Evolutionary conservation across 2,797 vertebrate species (phyloP), one percentile per base, ranked within the genome.

Genomic region (Lophotriccus pileatus): DNA sequence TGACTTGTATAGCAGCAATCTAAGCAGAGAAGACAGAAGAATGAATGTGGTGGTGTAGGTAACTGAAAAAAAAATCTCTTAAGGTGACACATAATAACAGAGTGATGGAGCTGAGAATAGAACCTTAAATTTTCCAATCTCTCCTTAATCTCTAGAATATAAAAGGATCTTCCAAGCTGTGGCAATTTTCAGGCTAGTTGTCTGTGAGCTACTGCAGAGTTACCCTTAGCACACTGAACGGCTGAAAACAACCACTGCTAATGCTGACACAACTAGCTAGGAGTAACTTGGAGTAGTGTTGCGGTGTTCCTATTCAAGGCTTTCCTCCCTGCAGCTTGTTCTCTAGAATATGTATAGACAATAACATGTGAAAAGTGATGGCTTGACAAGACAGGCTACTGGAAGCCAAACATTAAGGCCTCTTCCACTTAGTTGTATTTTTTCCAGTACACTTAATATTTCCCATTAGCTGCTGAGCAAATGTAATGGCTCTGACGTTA

Each of bases 401-500:
- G 41, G 73, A 92, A 80, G 46, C 16, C 53, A 64, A 77, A 74
- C 74, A 52, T 84, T 75, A 90, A 84, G 39, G 23, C 15, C 21
- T 74, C 18, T 87, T 69, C 52, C 34, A 53, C 49, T 89, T 89
- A 73, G 49, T 13, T 34, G 44, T 84, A 77, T 83, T 91, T 92
- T 55, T 94, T 90, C 78, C 87, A 75, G 44, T 74, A 84, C 64
- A 89, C 64, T 95, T 91, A 82, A 46, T 94, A 92, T 85, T 95
- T 92, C 75, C 64, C 58, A 72, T 92, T 92, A 89, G 70, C 72
- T 80, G 41, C 60, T 74, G 84, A 91, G 80, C 34, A 84, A 93
- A 49, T 46, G 47, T 84, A 81, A 93, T 75, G 74, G 49, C 64
- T 93, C 66, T 86, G 85, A 28, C 69, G 87, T 85, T 84, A 87